Conservation (phyloP, 2,797 vertebrate species). For the Pteronotus mesoamericanus region DNA sequence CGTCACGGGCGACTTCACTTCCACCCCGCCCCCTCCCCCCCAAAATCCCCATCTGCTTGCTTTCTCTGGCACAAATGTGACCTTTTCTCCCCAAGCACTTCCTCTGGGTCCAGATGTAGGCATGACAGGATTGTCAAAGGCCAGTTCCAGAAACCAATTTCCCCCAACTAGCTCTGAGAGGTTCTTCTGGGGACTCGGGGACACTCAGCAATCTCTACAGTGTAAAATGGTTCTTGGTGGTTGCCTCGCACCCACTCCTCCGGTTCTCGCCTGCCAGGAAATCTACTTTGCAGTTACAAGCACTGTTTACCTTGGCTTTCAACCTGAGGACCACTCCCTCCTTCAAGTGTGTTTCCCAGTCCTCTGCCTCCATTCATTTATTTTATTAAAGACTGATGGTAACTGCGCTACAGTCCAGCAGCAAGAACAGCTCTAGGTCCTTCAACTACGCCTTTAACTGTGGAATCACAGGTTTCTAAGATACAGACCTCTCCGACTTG, state of each 20-base stretch:
- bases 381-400: background rate
- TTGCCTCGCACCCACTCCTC: conserved; percentile 33
- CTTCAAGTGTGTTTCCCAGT: conserved; percentile 21
- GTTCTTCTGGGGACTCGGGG: background rate
- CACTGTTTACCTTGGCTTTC: conserved; percentile 62
- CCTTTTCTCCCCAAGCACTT: background rate
- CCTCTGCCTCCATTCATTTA: conserved; percentile 39
- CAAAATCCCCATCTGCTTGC: background rate
- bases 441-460: background rate
- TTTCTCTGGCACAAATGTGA: background rate
- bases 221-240: background rate
- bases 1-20: background rate
- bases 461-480: background rate
- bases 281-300: conserved; percentile 40
- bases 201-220: background rate
- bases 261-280: conserved; percentile 24
- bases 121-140: background rate
- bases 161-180: background rate
- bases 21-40: background rate
- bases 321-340: conserved; percentile 28
- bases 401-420: background rate
- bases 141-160: background rate
- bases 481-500: background rate
- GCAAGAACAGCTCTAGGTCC: background rate
- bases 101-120: background rate